Conservation (phyloP, 35 echinoderm and acorn worm genomes). For the Stichopus chloronotus region DNA sequence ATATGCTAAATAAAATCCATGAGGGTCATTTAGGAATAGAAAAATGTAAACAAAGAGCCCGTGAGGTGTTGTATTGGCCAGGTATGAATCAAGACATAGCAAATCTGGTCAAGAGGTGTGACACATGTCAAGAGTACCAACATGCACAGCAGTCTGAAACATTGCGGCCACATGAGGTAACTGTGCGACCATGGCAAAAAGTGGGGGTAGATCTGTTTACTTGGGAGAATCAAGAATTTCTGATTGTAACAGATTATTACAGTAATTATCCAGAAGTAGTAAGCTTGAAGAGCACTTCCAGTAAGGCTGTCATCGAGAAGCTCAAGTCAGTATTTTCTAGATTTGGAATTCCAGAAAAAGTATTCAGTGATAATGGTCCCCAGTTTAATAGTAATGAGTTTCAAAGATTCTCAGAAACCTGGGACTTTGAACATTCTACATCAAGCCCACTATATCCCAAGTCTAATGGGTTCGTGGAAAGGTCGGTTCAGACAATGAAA, state of each 20-base stretch:
- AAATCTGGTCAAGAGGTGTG: neutral
- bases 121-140: neutral
- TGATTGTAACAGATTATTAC: constrained; percentile 53
- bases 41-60: constrained; percentile 48
- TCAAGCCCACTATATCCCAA: constrained; percentile 10
- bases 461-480: no score
- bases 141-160: neutral
- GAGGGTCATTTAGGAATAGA: constrained; percentile 49
- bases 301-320: neutral
- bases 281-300: constrained; percentile 4
- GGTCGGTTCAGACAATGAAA: no score
- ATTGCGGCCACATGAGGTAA: constrained; percentile 19
- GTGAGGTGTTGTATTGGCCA: constrained; percentile 39
- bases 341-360: constrained; percentile 35
- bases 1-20: constrained; percentile 47
- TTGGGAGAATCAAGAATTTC: constrained; percentile 9
- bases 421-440: constrained; percentile 33
- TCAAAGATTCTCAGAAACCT: constrained; percentile 2
- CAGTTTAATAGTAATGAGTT: constrained; percentile 14
- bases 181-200: constrained; percentile 55
- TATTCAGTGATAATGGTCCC: constrained; percentile 41
- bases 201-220: constrained; percentile 35
- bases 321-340: constrained; percentile 39
- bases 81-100: constrained; percentile 40
- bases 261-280: constrained; percentile 40